These are phyloP conservation scores for Caerostris extrusa DNA, from an alignment of 1,140 invertebrate species.

Conservation along the genomic window DNA sequence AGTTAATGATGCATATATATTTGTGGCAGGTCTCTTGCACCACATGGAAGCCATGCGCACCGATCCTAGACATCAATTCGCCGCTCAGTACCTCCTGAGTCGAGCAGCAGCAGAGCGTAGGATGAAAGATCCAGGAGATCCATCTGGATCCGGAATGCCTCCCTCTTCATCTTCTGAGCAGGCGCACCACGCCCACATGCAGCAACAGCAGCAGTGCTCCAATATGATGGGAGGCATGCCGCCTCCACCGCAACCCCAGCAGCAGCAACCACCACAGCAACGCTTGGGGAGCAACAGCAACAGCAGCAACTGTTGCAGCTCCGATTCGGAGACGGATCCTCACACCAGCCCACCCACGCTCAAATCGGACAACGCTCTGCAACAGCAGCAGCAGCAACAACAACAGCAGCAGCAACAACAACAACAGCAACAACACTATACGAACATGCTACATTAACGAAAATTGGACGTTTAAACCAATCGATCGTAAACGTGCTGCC, in stretches of 20 bases:
- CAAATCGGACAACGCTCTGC: conserved; percentile 54
- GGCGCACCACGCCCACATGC: background rate
- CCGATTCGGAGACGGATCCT: conserved; percentile 71
- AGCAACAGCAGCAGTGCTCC: background rate
- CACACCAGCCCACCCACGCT: conserved; percentile 28
- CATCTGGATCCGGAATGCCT: conserved; percentile 41
- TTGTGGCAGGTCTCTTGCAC: conserved; percentile 88
- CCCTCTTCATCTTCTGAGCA: conserved; percentile 70
- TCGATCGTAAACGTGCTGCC: conserved; percentile 42
- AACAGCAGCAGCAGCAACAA: conserved; percentile 58
- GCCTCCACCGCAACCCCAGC: conserved; percentile 52
- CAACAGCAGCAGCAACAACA: conserved; percentile 61
- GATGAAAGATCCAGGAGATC: conserved; percentile 86
- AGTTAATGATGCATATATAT: too few species aligned
- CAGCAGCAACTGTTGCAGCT: conserved; percentile 75
- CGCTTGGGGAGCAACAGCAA: conserved; percentile 48
- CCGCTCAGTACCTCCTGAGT: conserved; percentile 94
- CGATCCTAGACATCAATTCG: conserved; percentile 97
- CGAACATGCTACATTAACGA: conserved; percentile 76
- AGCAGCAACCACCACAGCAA: conserved; percentile 54
- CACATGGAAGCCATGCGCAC: conserved; percentile 98
- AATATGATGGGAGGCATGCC: conserved; percentile 56
- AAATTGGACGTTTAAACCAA: conserved; percentile 52
- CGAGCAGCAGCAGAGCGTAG: conserved; percentile 93
- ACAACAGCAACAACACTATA: conserved; percentile 64